phyloP scores from a whole-genome alignment of 2,888 invertebrate species.

The Cerceris ruficornis region DNA sequence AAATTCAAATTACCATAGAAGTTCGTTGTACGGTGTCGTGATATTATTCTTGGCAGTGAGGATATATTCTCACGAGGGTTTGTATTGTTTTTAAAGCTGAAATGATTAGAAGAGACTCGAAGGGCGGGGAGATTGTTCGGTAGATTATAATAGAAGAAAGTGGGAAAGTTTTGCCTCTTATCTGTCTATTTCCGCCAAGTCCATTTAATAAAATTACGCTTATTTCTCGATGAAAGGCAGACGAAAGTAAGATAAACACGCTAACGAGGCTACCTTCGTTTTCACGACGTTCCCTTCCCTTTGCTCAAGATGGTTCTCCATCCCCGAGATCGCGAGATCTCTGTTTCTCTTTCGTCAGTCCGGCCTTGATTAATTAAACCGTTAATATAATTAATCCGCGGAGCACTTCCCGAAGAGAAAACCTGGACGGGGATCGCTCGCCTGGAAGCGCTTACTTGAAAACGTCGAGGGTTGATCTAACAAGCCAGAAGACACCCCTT shows the following conservation, averaged over 20 bases:
- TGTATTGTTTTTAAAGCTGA: too few species aligned
- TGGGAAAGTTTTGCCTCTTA: not conserved
- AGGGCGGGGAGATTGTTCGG: too few species aligned
- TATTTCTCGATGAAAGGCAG: conserved; percentile 29
- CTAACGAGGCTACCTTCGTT: conserved; percentile 41
- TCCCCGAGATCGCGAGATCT: conserved; percentile 4
- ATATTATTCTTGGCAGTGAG: too few species aligned
- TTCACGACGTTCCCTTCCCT: conserved; percentile 13
- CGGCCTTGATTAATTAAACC: conserved; percentile 56
- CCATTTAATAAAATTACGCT: conserved; percentile 43
- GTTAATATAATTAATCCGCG: conserved; percentile 55
- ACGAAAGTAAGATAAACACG: conserved; percentile 54
- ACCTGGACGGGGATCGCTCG: not conserved
- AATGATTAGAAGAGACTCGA: too few species aligned
- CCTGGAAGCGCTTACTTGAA: conserved; percentile 38
- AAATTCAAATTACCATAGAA: too few species aligned
- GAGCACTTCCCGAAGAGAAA: not conserved
- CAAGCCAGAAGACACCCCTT: conserved; percentile 43
- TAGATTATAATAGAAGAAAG: conserved; percentile 3
- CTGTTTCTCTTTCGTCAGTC: conserved; percentile 17
- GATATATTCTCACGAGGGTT: too few species aligned
- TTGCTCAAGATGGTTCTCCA: not conserved
- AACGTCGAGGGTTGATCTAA: conserved; percentile 38
- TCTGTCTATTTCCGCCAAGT: conserved; percentile 39
- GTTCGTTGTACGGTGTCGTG: too few species aligned